Percentiles rank a stretch among this genome's conserved stretches.
Evolutionary conservation across 2,888 invertebrate genomes (phyloP).

Genomic region (Drosophila recens): DNA sequence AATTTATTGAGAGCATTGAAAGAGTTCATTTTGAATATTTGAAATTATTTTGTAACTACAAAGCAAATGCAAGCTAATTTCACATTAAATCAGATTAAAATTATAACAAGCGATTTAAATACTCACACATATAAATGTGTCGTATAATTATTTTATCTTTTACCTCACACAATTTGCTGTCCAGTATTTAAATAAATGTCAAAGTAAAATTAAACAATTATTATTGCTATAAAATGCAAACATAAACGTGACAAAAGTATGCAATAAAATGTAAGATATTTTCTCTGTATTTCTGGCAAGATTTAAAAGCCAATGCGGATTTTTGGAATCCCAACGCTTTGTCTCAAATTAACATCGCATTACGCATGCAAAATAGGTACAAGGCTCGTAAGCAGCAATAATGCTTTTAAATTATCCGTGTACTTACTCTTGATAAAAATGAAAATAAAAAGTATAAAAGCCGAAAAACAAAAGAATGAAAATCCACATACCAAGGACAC

Average conservation of each 20-base stretch:
- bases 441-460: neutral
- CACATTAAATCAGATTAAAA: neutral
- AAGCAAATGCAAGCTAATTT: neutral
- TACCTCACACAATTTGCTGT: neutral
- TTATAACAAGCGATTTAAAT: neutral
- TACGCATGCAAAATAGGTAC: slow-evolving; percentile 24
- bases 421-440: slow-evolving; percentile 4
- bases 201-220: neutral
- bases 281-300: neutral
- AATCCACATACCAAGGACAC: neutral
- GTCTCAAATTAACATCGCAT: slow-evolving; percentile 21
- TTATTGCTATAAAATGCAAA: neutral
- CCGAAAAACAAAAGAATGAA: neutral
- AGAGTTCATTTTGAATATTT: neutral
- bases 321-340: slow-evolving; percentile 10
- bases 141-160: neutral
- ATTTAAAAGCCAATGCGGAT: slow-evolving; percentile 7
- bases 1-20: neutral
- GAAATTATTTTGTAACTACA: neutral
- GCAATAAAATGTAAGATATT: slow-evolving; percentile 13
- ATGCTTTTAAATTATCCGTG: slow-evolving; percentile 21
- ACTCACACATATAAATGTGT: neutral
- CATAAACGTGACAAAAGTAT: neutral
- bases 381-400: slow-evolving; percentile 20
- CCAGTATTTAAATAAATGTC: neutral